A percentile compares a stretch with the other conserved stretches of the same genome.
Evolutionary conservation across 2,113 vertebrate genomes (phyloP).

Genomic region (Scortum barcoo): DNA sequence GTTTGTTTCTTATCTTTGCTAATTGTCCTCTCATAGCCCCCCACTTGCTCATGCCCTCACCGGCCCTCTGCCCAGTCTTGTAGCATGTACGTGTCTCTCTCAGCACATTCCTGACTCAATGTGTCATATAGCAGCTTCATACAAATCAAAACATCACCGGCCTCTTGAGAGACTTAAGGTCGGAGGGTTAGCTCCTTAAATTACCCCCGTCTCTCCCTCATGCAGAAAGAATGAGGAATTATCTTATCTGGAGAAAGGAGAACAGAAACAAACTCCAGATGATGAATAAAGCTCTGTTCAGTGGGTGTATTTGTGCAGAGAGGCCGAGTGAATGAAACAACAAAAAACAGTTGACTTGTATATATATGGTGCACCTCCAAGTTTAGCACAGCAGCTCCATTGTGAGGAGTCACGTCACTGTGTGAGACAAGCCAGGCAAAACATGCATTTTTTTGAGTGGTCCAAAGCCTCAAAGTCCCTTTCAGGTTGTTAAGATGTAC

Average conservation of each 20-base stretch:
- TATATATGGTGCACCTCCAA: conserved; percentile 62
- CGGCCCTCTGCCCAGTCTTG: conserved; percentile 45
- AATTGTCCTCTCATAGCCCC: conserved; percentile 52
- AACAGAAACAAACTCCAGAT: background rate
- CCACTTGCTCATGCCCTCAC: conserved; percentile 14
- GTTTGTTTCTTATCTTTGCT: conserved; percentile 66
- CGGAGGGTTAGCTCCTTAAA: conserved; percentile 6
- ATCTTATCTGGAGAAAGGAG: background rate
- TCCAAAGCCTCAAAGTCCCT: conserved; percentile 30
- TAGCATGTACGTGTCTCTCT: conserved; percentile 75
- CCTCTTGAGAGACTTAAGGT: conserved; percentile 51
- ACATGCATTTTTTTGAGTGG: conserved; percentile 30
- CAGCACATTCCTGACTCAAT: conserved; percentile 74
- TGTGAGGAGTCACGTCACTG: conserved; percentile 64
- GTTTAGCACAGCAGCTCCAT: conserved; percentile 64
- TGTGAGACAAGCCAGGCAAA: conserved; percentile 62
- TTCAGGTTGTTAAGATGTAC: conserved; percentile 43
- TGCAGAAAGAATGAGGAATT: conserved; percentile 10
- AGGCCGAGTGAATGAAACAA: conserved; percentile 32
- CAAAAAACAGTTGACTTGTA: conserved; percentile 40
- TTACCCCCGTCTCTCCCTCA: background rate
- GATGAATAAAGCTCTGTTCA: conserved; percentile 25
- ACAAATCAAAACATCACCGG: conserved; percentile 64
- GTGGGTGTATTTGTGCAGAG: background rate
- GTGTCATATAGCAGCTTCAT: conserved; percentile 70